phyloP scores from a whole-genome alignment of 1,140 invertebrate species.

The Cotesia vestalis region DNA sequence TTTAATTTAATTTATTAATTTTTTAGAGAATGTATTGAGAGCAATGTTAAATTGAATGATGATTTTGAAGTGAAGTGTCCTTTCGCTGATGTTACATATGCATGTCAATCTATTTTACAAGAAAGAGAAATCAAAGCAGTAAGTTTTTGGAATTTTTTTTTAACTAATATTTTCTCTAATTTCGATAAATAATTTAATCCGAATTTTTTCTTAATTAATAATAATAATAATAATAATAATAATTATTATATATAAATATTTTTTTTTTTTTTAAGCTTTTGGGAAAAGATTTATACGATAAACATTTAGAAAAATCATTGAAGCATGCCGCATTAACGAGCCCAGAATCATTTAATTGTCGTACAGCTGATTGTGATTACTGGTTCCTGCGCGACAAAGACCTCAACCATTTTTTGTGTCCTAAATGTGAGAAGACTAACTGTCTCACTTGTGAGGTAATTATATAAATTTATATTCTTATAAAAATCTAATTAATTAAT shows the following conservation, averaged over 20 bases:
- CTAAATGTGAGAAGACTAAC: constrained; percentile 82
- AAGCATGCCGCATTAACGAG: constrained; percentile 81
- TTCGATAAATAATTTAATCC: too few relatives aligned
- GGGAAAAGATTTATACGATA: constrained; percentile 75
- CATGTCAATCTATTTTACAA: constrained; percentile 80
- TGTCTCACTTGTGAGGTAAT: constrained; percentile 88
- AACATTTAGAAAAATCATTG: constrained; percentile 82
- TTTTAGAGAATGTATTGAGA: too few relatives aligned
- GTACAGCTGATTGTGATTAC: constrained; percentile 86
- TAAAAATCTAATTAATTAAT: not conserved
- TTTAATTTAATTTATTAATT: too few relatives aligned
- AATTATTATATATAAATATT: too few relatives aligned
- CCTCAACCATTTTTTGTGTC: constrained; percentile 85
- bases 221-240: too few relatives aligned
- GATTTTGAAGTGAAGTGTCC: constrained; percentile 75
- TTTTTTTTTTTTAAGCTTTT: constrained; percentile 68
- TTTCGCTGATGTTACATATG: constrained; percentile 75
- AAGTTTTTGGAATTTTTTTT: constrained; percentile 51
- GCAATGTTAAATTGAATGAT: too few relatives aligned
- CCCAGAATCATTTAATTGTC: constrained; percentile 87
- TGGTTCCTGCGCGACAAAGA: constrained; percentile 92
- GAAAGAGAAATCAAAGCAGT: constrained; percentile 88
- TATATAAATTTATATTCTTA: not conserved
- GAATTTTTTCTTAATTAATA: too few relatives aligned
- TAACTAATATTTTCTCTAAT: not conserved